These are phyloP conservation scores for Glaucidium brasilianum DNA, from an alignment of 2,113 vertebrate genomes.

Conservation along the genomic window DNA sequence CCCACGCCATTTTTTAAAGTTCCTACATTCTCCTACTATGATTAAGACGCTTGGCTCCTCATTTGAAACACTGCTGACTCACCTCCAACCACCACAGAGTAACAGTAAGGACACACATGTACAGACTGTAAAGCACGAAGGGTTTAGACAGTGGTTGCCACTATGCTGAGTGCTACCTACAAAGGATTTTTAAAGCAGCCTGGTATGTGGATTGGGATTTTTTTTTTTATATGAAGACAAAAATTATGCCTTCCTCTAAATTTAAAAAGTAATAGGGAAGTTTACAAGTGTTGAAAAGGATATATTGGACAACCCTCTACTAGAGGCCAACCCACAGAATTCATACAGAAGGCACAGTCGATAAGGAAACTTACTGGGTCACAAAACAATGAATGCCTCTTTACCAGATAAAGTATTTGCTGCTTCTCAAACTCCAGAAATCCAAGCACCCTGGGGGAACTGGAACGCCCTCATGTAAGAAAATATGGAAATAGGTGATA, in stretches of 20 bases:
- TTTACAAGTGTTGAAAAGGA: not conserved
- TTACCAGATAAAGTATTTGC: not conserved
- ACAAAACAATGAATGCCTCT: not conserved
- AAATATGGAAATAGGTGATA: fast-evolving
- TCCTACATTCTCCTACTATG: not conserved
- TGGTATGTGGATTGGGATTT: not conserved
- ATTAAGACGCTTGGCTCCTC: not conserved
- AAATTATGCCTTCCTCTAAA: not conserved
- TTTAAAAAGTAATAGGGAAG: not conserved
- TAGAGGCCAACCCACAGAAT: not conserved
- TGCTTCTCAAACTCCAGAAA: not conserved
- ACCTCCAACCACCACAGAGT: not conserved
- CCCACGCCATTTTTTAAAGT: not conserved
- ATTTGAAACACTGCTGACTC: not conserved
- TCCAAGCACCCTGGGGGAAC: not conserved
- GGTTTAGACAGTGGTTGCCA: not conserved
- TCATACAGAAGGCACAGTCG: not conserved
- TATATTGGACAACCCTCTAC: not conserved
- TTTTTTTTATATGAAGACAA: not conserved
- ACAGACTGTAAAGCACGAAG: not conserved
- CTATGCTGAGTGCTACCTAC: not conserved
- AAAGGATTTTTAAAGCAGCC: not conserved
- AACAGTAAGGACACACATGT: not conserved
- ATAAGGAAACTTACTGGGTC: not conserved
- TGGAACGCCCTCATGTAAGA: not conserved